These are phyloP conservation scores for Malacosoma neustria DNA, from an alignment of 2,888 invertebrate species.

Conservation along the genomic window DNA sequence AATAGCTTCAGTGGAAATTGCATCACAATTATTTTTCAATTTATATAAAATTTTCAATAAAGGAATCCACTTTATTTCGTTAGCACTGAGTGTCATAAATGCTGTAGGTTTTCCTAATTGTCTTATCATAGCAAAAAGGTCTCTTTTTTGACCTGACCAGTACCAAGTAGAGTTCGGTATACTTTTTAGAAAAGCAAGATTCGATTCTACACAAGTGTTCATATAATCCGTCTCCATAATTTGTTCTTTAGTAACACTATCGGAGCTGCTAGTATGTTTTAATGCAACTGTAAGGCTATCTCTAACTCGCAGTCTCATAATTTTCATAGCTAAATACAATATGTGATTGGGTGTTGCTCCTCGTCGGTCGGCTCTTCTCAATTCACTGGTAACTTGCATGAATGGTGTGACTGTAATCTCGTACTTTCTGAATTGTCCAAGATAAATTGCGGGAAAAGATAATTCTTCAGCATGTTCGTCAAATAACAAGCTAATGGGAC, in stretches of 20 bases:
- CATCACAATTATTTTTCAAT: not conserved
- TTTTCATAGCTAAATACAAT: slow-evolving; percentile 11
- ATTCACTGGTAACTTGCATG: slow-evolving; percentile 1
- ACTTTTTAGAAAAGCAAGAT: no score
- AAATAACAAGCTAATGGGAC: slow-evolving; percentile 20
- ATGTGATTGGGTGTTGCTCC: slow-evolving; percentile 2
- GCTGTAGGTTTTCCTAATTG: slow-evolving; percentile 27
- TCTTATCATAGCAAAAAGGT: slow-evolving; percentile 23
- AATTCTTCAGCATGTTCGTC: slow-evolving; percentile 37
- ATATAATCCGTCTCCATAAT: no score
- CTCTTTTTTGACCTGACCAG: slow-evolving; percentile 23
- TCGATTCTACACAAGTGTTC: no score
- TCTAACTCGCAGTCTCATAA: slow-evolving; percentile 10
- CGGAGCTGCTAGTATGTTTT: slow-evolving; percentile 1
- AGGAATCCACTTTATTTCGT: slow-evolving; percentile 30
- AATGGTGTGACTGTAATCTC: slow-evolving; percentile 1
- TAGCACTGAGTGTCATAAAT: slow-evolving; percentile 28
- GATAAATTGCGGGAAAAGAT: slow-evolving; percentile 29
- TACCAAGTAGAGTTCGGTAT: slow-evolving; percentile 32
- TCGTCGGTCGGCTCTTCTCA: slow-evolving; percentile 1
- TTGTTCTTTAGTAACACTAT: no score
- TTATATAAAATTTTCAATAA: not conserved
- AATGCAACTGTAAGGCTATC: slow-evolving; percentile 3
- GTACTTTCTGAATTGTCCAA: not conserved
- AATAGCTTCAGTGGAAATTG: not conserved